Evolutionary conservation across 2,797 vertebrate genomes (phyloP).

Genomic region (Xiphophorus birchmanni): DNA sequence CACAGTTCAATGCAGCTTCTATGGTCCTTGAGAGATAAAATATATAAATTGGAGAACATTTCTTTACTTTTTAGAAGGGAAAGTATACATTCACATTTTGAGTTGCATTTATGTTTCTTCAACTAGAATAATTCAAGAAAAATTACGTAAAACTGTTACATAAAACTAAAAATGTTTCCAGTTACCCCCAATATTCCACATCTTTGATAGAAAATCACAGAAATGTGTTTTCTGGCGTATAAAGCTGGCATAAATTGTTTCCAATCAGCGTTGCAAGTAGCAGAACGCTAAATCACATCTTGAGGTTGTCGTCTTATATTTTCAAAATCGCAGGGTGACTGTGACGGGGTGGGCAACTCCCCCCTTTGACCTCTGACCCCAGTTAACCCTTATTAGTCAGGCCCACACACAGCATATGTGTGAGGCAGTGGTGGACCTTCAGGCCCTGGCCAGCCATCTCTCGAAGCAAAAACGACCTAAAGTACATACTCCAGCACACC

Average conservation of each 20-base stretch:
- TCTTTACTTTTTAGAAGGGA: neutral
- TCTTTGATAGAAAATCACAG: neutral
- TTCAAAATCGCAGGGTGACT: slow-evolving; percentile 37
- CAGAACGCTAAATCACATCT: neutral
- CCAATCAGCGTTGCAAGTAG: neutral
- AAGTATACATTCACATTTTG: neutral
- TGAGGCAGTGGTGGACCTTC: slow-evolving; percentile 26
- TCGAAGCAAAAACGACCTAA: neutral
- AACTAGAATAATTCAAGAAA: too few species aligned
- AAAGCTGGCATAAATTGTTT: neutral
- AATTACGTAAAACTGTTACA: neutral
- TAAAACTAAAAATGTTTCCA: neutral
- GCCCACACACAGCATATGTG: slow-evolving; percentile 60
- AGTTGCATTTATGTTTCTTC: neutral
- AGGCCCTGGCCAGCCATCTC: slow-evolving; percentile 46
- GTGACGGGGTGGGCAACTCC: slow-evolving; percentile 19
- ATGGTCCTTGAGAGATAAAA: neutral
- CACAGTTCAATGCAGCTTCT: neutral
- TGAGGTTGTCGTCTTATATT: slow-evolving; percentile 22
- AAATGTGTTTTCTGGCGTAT: neutral
- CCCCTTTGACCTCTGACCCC: slow-evolving; percentile 46
- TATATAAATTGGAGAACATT: neutral
- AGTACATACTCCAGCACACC: neutral
- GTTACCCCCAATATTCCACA: neutral
- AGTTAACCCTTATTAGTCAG: slow-evolving; percentile 69